Conservation (phyloP, 2,888 invertebrate genomes). For the Globia sparganii region DNA sequence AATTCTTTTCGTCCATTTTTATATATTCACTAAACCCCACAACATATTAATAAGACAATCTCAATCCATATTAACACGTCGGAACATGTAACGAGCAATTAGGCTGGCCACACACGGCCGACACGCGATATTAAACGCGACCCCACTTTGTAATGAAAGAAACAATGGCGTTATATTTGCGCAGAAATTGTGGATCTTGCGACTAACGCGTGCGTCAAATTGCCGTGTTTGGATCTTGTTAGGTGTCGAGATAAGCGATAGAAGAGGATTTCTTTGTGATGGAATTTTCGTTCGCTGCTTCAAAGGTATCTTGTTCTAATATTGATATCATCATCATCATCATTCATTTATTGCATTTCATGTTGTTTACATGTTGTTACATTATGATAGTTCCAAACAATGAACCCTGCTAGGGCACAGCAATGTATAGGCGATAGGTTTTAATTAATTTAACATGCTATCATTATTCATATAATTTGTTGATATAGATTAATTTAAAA, state of each 20-base stretch:
- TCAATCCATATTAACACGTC: constrained; percentile 63
- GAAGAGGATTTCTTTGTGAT: constrained; percentile 16
- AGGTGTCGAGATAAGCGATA: constrained; percentile 61
- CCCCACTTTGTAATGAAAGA: constrained; percentile 78
- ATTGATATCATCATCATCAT: too few species aligned
- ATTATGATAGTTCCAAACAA: too few species aligned
- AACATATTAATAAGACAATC: constrained; percentile 64
- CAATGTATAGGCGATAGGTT: too few species aligned
- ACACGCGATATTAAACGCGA: constrained; percentile 70
- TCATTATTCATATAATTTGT: too few species aligned
- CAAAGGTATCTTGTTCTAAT: neutral
- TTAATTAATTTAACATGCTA: too few species aligned
- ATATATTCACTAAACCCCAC: constrained; percentile 25
- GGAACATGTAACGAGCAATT: constrained; percentile 79
- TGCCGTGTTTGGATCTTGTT: constrained; percentile 69
- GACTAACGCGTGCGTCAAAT: constrained; percentile 78
- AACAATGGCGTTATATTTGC: constrained; percentile 70
- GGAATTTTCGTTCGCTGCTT: neutral
- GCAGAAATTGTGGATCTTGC: constrained; percentile 76
- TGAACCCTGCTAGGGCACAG: too few species aligned
- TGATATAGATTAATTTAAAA: too few species aligned
- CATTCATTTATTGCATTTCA: too few species aligned
- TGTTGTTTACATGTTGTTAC: too few species aligned
- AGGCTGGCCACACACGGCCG: constrained; percentile 68
- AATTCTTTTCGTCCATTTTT: neutral